Evolutionary conservation across 2,113 vertebrate genomes (phyloP).

Genomic region (Megaleporinus macrocephalus): DNA sequence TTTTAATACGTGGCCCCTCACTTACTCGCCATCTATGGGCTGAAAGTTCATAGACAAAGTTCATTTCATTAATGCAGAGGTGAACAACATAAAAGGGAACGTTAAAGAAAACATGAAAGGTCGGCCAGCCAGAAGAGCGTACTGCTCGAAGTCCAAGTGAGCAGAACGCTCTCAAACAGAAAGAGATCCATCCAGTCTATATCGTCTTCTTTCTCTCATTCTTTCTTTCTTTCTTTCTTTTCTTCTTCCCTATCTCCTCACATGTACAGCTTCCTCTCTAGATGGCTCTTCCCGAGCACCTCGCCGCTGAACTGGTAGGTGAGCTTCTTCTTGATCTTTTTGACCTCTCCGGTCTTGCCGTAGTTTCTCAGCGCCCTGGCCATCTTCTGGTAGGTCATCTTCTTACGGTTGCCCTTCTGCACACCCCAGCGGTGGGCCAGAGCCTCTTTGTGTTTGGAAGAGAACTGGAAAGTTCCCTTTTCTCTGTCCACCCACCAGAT

Average conservation of each 20-base stretch:
- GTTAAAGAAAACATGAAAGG: not conserved
- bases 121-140: not conserved
- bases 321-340: conserved; percentile 98
- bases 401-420: conserved; percentile 98
- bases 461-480: conserved; percentile 98
- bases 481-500: conserved; percentile 99
- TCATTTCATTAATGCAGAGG: conserved; percentile 54
- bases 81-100: conserved; percentile 36
- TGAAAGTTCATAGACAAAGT: conserved; percentile 20
- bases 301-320: conserved; percentile 99
- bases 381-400: conserved; percentile 99
- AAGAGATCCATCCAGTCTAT: not conserved
- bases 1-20: not conserved
- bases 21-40: not conserved
- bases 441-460: conserved; percentile 98
- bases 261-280: conserved; percentile 87
- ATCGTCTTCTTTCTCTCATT: not conserved
- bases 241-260: conserved; percentile 51
- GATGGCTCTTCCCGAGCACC: conserved; percentile 87
- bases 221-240: not conserved
- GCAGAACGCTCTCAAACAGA: conserved; percentile 35
- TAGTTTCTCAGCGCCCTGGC: conserved; percentile 97
- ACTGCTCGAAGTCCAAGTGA: conserved; percentile 30
- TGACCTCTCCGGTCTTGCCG: conserved; percentile 97
- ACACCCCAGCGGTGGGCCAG: conserved; percentile 96